Evolutionary conservation across 1,140 invertebrate species (phyloP).

Genomic region (Mylabris phalerata): DNA sequence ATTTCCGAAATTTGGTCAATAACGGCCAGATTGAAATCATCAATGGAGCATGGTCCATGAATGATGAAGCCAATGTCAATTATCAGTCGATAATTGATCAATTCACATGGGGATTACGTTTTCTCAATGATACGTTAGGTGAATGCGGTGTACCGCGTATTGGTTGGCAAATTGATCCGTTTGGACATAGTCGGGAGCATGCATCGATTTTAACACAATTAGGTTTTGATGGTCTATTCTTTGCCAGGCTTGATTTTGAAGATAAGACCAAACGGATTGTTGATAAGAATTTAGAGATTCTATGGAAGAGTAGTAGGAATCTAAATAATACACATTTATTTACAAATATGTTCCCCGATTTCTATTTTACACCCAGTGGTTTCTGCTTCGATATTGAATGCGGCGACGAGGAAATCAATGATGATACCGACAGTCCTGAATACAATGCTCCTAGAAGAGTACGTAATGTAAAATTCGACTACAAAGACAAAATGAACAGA

Average conservation of each 20-base stretch:
- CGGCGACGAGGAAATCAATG: constrained; percentile 56
- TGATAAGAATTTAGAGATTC: constrained; percentile 64
- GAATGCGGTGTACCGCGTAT: constrained; percentile 57
- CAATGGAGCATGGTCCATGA: constrained; percentile 68
- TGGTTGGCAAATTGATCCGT: constrained; percentile 72
- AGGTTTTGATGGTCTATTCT: constrained; percentile 66
- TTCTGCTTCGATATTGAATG: constrained; percentile 71
- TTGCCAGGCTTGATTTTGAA: constrained; percentile 70
- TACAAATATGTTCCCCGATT: constrained; percentile 18
- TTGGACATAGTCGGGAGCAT: constrained; percentile 66
- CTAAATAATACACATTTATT: constrained; percentile 21
- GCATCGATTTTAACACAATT: constrained; percentile 63
- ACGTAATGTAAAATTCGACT: not conserved
- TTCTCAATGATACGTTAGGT: constrained; percentile 53
- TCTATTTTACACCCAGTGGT: constrained; percentile 60
- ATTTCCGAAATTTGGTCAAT: constrained; percentile 42
- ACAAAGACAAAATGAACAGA: not conserved
- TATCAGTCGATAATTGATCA: constrained; percentile 83
- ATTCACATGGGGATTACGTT: constrained; percentile 59
- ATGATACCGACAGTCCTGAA: constrained; percentile 44
- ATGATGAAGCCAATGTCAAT: constrained; percentile 75
- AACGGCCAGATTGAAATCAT: constrained; percentile 70
- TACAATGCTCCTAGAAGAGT: constrained; percentile 48
- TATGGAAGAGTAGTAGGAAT: constrained; percentile 65
- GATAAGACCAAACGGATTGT: constrained; percentile 58